Percentiles rank a stretch among this genome's conserved stretches.
Conservation (phyloP, 1,140 invertebrate species). For the Bactericera cockerelli region DNA sequence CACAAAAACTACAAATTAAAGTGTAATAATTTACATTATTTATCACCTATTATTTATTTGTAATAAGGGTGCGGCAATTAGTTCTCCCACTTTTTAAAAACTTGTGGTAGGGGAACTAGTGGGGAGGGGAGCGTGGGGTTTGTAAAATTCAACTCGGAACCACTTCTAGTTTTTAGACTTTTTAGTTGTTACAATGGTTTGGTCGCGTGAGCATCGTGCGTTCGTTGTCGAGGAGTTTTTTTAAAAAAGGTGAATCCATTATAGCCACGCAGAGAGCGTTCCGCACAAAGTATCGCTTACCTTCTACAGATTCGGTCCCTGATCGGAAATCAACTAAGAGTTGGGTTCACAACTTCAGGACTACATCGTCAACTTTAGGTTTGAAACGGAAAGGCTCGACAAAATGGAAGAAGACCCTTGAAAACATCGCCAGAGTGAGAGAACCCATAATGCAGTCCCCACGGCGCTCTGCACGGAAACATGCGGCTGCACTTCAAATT, state of each 20-base stretch:
- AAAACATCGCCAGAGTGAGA: constrained; percentile 17
- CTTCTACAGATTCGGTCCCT: constrained; percentile 13
- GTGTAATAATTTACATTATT: too few relatives aligned
- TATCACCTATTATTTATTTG: too few relatives aligned
- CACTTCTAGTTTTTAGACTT: constrained; percentile 20
- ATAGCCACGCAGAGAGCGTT: constrained; percentile 16
- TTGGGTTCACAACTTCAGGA: constrained; percentile 18
- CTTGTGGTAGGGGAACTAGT: not conserved
- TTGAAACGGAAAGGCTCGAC: constrained; percentile 15
- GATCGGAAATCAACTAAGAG: constrained; percentile 15
- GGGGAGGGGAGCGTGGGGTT: not conserved
- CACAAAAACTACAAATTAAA: too few relatives aligned
- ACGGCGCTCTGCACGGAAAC: constrained; percentile 17
- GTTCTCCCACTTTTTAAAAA: too few relatives aligned
- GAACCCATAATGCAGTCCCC: constrained; percentile 14
- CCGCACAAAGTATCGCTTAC: constrained; percentile 12
- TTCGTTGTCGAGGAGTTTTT: constrained; percentile 18
- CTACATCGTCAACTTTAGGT: constrained; percentile 18
- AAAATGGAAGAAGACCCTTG: constrained; percentile 12
- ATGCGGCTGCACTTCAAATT: constrained; percentile 15
- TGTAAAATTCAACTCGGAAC: not conserved
- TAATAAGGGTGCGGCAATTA: too few relatives aligned
- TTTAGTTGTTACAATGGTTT: constrained; percentile 17
- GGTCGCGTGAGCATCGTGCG: constrained; percentile 17
- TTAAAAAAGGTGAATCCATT: constrained; percentile 16